Percentiles rank a stretch among this genome's conserved stretches.
Conservation (phyloP, 2,888 invertebrate genomes). For the Aphrophora alni region DNA sequence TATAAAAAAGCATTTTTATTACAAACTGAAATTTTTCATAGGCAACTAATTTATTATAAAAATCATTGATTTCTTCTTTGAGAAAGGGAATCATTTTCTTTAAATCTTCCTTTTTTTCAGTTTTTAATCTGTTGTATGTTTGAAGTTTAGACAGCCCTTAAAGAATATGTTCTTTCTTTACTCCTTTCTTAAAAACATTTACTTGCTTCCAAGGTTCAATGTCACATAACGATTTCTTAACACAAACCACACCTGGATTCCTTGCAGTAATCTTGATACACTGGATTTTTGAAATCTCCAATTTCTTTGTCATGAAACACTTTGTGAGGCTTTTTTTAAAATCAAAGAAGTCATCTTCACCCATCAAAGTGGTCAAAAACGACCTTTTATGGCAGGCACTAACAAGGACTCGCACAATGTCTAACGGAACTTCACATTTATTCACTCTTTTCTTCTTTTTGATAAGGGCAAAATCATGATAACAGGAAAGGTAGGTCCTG, state of each 20-base stretch:
- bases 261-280: conserved; percentile 30
- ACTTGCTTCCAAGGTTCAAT: too few species aligned
- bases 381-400: conserved; percentile 28
- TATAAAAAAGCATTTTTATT: too few species aligned
- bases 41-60: too few species aligned
- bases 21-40: too few species aligned
- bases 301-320: too few species aligned
- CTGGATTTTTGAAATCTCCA: too few species aligned
- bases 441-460: conserved; percentile 37
- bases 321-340: conserved; percentile 28
- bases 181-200: conserved; percentile 34
- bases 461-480: conserved; percentile 36
- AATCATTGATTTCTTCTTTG: conserved; percentile 2
- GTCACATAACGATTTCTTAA: too few species aligned
- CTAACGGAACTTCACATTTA: too few species aligned
- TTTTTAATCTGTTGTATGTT: not conserved
- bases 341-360: conserved; percentile 28
- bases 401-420: conserved; percentile 34
- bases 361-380: conserved; percentile 35
- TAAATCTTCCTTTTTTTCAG: too few species aligned
- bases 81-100: too few species aligned
- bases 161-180: too few species aligned
- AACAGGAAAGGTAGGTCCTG: conserved; percentile 35
- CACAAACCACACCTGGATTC: conserved; percentile 26
- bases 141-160: not conserved